Evolutionary conservation across 2,113 vertebrate genomes (phyloP).

Genomic region (Calonectris borealis): DNA sequence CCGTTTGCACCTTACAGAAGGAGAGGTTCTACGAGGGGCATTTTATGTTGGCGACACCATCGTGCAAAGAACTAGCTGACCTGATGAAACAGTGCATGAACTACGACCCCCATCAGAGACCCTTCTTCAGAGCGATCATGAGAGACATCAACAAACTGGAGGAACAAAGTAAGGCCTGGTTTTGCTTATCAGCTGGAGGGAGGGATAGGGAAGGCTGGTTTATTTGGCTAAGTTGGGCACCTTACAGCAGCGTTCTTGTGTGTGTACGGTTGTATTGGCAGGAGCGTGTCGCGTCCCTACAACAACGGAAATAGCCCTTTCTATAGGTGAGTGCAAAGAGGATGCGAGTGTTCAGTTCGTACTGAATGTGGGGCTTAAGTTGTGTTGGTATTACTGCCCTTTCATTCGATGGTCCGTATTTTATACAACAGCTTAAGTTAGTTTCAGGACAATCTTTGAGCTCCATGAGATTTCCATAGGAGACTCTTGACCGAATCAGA

Average conservation of each 20-base stretch:
- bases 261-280: no score
- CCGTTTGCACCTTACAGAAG: slow-evolving; percentile 77
- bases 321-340: neutral
- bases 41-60: slow-evolving; percentile 85
- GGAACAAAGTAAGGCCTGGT: slow-evolving; percentile 81
- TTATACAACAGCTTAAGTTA: neutral
- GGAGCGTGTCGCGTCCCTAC: neutral
- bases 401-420: neutral
- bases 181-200: neutral
- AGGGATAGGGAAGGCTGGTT: neutral
- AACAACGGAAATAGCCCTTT: no score
- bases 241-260: neutral
- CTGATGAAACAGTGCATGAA: slow-evolving; percentile 98
- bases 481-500: neutral
- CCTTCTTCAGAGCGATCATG: slow-evolving; percentile 97
- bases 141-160: slow-evolving; percentile 92
- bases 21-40: slow-evolving; percentile 91
- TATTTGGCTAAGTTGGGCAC: neutral
- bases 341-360: neutral
- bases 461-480: neutral
- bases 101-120: slow-evolving; percentile 93
- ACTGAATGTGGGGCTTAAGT: neutral
- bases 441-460: neutral
- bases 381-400: neutral
- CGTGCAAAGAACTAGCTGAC: slow-evolving; percentile 90